Evolutionary conservation across 2,113 vertebrate genomes (phyloP).

Genomic region (Podiceps cristatus): DNA sequence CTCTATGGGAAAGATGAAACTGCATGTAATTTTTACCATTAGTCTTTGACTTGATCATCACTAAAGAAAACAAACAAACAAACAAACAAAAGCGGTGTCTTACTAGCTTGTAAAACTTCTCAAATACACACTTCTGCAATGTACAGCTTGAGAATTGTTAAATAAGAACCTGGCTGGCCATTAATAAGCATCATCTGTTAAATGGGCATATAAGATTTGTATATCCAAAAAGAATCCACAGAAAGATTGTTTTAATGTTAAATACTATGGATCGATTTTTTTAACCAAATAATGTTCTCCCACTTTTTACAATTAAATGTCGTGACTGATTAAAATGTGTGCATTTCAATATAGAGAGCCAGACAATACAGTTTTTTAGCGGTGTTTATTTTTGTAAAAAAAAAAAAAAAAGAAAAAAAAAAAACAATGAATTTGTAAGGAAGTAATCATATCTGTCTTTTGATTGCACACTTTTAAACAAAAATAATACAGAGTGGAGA

Average conservation of each 20-base stretch:
- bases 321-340: not conserved
- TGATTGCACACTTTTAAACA: conserved; percentile 71
- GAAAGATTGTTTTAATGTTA: not conserved
- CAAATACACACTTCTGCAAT: not conserved
- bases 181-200: not conserved
- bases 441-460: conserved; percentile 42
- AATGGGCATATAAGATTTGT: not conserved
- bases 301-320: not conserved
- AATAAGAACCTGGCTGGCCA: not conserved
- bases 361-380: conserved; percentile 29
- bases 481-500: conserved; percentile 58
- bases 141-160: not conserved
- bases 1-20: not conserved
- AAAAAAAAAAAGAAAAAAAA: not conserved
- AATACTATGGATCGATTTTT: not conserved
- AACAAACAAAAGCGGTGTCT: not conserved
- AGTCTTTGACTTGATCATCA: not conserved
- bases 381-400: conserved; percentile 74
- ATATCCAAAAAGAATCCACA: not conserved
- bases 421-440: conserved; percentile 50
- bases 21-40: not conserved
- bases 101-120: not conserved
- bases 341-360: conserved; percentile 10
- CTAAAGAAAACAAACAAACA: not conserved
- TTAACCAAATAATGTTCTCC: not conserved